Base-by-base conservation (phyloP, 2,888 invertebrate genomes). In the Steromphala cineraria region DNA sequence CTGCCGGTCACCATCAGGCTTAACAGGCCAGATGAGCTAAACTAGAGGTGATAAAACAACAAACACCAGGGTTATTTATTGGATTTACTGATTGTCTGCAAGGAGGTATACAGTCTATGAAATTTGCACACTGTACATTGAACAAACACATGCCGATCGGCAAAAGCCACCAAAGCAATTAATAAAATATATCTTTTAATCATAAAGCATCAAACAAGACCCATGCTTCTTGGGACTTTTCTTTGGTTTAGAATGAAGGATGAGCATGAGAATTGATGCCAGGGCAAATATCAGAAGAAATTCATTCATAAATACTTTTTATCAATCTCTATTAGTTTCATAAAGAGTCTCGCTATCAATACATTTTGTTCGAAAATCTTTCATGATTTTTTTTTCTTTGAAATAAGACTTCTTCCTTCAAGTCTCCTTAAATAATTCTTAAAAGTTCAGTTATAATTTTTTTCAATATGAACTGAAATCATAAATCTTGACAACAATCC, bases 151-250 rank as follows among this genome's bases (percentile, higher is more conserved):
- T 76, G 76, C 76, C 53, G 55, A 76, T 53, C 53, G 76, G 53
- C 53, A 53, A 76, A 76, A 76, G 76, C 76, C 76, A 76, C 76
- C 76, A 76, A 76, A 76, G 76, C 76, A 76, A 53, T 76, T 76
- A 55, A 53, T 76, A 76, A 76, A 76, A 76, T 76, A 76, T 53
- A 76, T 76, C 19, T 76, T 55, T 76, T 55, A 76, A 24, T 76
- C 40, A 76, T 76, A 76, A 76, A 76, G 76, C 76, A 76, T 53
- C 55, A 53, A 55, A 28, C 24, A 75, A 21, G 52, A 13, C 55
- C 76, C 55, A 31, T 31, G 55, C 31, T 67, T 53, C 19, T 36
- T 31, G 55, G 76, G 55, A 55, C 71, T 10, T 19, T n/a, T 76
- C 76, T 76, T 76, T 76, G 76, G 76, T 76, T 76, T 76, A 40